These are phyloP conservation scores for Drosophila subquinaria DNA, from an alignment of 2,888 invertebrate genomes.

Conservation along the genomic window DNA sequence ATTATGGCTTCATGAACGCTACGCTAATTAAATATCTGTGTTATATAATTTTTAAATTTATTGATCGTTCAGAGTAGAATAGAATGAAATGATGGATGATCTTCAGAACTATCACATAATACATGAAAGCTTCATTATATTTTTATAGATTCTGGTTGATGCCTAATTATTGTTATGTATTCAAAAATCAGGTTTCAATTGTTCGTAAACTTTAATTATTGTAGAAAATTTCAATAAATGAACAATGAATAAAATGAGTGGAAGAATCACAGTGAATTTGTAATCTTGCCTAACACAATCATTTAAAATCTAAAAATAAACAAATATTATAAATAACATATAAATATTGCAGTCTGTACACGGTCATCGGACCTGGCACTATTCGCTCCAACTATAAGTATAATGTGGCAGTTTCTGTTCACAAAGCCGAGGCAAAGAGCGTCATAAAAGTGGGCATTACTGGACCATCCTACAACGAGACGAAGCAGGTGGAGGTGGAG, in stretches of 20 bases:
- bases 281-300: not conserved
- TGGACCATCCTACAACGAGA: conserved; percentile 90
- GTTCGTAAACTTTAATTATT: conserved; percentile 1
- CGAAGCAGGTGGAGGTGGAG: conserved; percentile 89
- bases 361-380: conserved; percentile 92
- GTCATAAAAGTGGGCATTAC: conserved; percentile 90
- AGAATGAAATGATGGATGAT: conserved; percentile 20
- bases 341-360: conserved; percentile 86
- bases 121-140: conserved; percentile 27
- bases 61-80: too few relatives aligned
- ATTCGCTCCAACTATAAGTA: conserved; percentile 94
- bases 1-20: conserved; percentile 4
- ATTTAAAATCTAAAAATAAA: not conserved
- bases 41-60: conserved; percentile 10
- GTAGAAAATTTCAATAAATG: not conserved
- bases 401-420: conserved; percentile 91
- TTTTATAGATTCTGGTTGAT: not conserved
- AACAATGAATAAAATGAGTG: not conserved
- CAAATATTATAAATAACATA: not conserved
- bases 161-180: conserved; percentile 18
- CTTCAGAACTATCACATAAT: conserved; percentile 5
- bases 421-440: conserved; percentile 78
- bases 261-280: not conserved
- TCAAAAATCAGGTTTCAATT: conserved; percentile 9
- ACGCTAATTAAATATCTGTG: conserved; percentile 19